Conservation (phyloP, 1,140 invertebrate genomes). For the Calephelis virginiensis region DNA sequence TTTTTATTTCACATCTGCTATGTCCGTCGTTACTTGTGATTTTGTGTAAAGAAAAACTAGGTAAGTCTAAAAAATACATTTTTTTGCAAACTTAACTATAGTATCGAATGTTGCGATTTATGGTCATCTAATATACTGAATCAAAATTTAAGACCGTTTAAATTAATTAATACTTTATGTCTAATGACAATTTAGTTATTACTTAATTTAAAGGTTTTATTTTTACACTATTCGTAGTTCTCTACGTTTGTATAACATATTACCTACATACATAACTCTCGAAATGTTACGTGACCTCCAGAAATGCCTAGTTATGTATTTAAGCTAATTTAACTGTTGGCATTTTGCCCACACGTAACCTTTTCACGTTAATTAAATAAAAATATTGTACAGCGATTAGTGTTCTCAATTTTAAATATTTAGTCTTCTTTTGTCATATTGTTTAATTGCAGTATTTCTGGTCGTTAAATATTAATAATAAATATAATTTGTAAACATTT, state of each 20-base stretch:
- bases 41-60: conserved; percentile 11
- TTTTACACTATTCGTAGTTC: not conserved
- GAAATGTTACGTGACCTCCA: conserved; percentile 5
- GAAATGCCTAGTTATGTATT: not conserved
- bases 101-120: not conserved
- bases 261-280: not conserved
- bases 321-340: not conserved
- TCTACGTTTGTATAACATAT: not conserved
- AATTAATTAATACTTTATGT: not conserved
- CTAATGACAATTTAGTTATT: not conserved
- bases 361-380: not conserved
- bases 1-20: conserved; percentile 5
- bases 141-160: not conserved
- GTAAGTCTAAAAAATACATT: not conserved
- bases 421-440: too few relatives aligned
- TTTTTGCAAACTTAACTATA: not conserved
- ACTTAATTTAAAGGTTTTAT: not conserved
- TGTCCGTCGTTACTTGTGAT: conserved; percentile 11
- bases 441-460: too few relatives aligned
- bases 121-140: not conserved
- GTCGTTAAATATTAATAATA: too few relatives aligned
- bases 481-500: too few relatives aligned
- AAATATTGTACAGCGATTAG: not conserved
- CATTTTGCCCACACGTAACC: not conserved
- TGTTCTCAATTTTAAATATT: not conserved